phyloP scores from a whole-genome alignment of 2,888 invertebrate species.

The Drosophila neonasuta region DNA sequence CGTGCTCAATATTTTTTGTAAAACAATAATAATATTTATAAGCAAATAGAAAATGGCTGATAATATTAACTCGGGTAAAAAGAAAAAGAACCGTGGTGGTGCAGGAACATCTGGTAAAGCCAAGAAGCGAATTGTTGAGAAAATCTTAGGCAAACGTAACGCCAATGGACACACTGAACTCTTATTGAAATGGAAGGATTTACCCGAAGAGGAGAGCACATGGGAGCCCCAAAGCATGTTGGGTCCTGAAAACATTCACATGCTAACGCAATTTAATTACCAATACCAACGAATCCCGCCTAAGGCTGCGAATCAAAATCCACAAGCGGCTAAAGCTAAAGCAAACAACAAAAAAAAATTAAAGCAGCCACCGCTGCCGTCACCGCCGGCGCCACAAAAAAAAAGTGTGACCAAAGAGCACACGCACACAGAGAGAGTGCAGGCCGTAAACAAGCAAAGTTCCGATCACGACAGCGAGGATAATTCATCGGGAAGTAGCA shows the following conservation, averaged over 20 bases:
- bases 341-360: neutral
- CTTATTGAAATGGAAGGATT: slow-evolving; percentile 45
- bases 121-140: slow-evolving; percentile 28
- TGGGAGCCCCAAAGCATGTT: slow-evolving; percentile 56
- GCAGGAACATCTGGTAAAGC: neutral
- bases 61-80: neutral
- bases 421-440: neutral
- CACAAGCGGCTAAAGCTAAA: neutral
- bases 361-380: neutral
- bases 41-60: slow-evolving; percentile 14
- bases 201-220: slow-evolving; percentile 11
- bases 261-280: slow-evolving; percentile 37
- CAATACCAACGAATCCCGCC: neutral
- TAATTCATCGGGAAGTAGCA: neutral
- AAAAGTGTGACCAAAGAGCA: neutral
- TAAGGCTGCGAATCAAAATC: neutral
- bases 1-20: neutral
- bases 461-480: neutral
- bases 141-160: slow-evolving; percentile 40
- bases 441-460: neutral
- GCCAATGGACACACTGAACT: slow-evolving; percentile 30
- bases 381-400: neutral
- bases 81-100: neutral
- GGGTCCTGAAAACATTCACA: slow-evolving; percentile 6
- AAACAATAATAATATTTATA: neutral